Percentiles rank a stretch among this genome's conserved stretches.
Evolutionary conservation across 2,888 invertebrate genomes (phyloP).

Genomic region (Notodromas monacha): DNA sequence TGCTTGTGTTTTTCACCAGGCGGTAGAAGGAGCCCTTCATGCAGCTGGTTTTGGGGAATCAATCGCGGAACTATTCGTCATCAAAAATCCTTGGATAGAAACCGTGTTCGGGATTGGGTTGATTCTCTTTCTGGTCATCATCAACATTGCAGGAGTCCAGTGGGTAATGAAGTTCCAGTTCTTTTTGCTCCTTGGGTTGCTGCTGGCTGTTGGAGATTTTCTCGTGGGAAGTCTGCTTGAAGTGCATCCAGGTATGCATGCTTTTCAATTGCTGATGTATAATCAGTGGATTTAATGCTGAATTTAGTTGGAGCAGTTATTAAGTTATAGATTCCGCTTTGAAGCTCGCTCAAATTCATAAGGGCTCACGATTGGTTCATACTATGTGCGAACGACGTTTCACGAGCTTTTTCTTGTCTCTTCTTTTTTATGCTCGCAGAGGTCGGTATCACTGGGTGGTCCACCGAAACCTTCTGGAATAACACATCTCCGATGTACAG

Average conservation of each 20-base stretch:
- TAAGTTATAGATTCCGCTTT: no score
- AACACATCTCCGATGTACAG: slow-evolving; percentile 49
- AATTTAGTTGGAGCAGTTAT: no score
- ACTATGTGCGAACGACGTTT: no score
- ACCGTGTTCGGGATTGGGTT: slow-evolving; percentile 58
- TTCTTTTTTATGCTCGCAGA: slow-evolving; percentile 18
- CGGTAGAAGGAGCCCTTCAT: slow-evolving; percentile 79
- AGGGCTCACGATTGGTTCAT: no score
- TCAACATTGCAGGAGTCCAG: slow-evolving; percentile 83
- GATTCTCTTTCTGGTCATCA: slow-evolving; percentile 47
- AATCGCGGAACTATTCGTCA: slow-evolving; percentile 46
- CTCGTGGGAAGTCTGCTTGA: slow-evolving; percentile 66
- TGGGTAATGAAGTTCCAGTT: slow-evolving; percentile 92
- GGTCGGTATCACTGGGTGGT: slow-evolving; percentile 57
- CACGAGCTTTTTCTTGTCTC: neutral
- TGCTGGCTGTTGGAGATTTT: slow-evolving; percentile 67
- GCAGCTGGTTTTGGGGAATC: slow-evolving; percentile 90
- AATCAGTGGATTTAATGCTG: no score
- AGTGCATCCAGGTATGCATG: no score
- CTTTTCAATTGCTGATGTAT: no score
- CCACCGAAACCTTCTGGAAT: slow-evolving; percentile 35
- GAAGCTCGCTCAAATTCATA: no score
- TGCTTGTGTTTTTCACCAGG: slow-evolving; percentile 24
- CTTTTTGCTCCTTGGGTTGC: slow-evolving; percentile 43
- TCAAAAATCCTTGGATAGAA: slow-evolving; percentile 29